Percentiles rank a stretch among this genome's conserved stretches.
These are phyloP conservation scores for Notothenia coriiceps DNA, from an alignment of 2,113 vertebrate species.

Conservation along the genomic window DNA sequence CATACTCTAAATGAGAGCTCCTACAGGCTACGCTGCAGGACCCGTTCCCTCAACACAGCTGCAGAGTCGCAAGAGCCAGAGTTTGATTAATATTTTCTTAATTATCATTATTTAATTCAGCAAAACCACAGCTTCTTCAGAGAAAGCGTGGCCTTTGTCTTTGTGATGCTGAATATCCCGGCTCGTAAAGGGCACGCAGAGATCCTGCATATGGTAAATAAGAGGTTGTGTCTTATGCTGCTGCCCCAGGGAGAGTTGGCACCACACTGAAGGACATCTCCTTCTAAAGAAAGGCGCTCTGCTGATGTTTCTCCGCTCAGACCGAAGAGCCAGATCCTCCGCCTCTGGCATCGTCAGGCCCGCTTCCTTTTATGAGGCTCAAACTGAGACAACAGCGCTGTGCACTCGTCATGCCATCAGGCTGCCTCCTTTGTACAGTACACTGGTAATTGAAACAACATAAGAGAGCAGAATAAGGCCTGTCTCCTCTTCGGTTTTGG, in stretches of 20 bases:
- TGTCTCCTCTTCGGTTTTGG: conserved; percentile 70
- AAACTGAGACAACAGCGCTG: conserved; percentile 76
- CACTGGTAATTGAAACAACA: conserved; percentile 77
- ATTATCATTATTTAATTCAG: conserved; percentile 84
- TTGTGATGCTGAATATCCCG: conserved; percentile 56
- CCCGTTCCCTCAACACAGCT: conserved; percentile 63
- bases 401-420: conserved; percentile 73
- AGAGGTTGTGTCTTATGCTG: conserved; percentile 67
- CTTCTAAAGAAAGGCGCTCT: conserved; percentile 65
- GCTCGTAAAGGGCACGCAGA: conserved; percentile 77
- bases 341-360: conserved; percentile 83
- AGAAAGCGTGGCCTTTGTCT: conserved; percentile 70
- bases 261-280: conserved; percentile 81
- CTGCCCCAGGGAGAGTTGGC: conserved; percentile 71
- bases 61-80: conserved; percentile 59
- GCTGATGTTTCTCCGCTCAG: conserved; percentile 70
- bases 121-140: conserved; percentile 60
- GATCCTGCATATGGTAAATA: conserved; percentile 83
- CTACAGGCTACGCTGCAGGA: conserved; percentile 84
- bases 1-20: conserved; percentile 77
- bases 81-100: conserved; percentile 85
- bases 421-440: conserved; percentile 77
- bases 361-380: conserved; percentile 84
- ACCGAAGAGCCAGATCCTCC: conserved; percentile 69
- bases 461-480: conserved; percentile 66